phyloP scores from a whole-genome alignment of 1,140 invertebrate genomes.

The Semibalanus balanoides region DNA sequence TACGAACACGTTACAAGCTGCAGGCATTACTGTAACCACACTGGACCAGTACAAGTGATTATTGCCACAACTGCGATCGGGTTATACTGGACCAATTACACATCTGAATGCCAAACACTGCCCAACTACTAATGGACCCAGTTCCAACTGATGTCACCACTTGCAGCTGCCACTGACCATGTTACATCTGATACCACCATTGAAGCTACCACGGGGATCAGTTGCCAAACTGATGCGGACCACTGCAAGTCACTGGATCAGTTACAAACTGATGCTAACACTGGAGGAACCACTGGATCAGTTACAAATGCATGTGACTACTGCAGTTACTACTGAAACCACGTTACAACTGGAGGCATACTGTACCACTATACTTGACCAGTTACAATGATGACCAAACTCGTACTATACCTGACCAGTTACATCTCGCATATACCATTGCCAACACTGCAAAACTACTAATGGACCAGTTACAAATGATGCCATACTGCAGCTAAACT shows the following conservation, averaged over 20 bases:
- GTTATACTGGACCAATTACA: neutral
- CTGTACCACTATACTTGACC: too few species aligned
- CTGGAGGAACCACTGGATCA: conserved; percentile 4
- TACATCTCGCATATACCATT: too few species aligned
- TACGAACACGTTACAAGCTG: too few species aligned
- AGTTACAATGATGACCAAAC: too few species aligned
- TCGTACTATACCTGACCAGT: too few species aligned
- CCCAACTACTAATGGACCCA: neutral
- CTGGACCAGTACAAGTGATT: too few species aligned
- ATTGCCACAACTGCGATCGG: neutral
- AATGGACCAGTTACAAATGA: too few species aligned
- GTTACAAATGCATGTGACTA: conserved; percentile 7
- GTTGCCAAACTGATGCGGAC: neutral
- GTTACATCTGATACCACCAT: neutral
- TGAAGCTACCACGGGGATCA: neutral
- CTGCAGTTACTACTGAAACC: conserved; percentile 9
- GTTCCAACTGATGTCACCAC: neutral
- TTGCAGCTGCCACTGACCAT: neutral
- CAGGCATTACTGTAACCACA: too few species aligned
- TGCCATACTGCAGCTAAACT: too few species aligned
- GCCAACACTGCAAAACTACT: too few species aligned
- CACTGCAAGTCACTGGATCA: neutral
- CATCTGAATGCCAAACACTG: too few species aligned
- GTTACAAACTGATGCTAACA: conserved; percentile 9
- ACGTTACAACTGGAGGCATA: too few species aligned